Percentiles rank a stretch among this genome's conserved stretches.
Conservation (phyloP, 2,888 invertebrate species). For the Parnassius smintheus region DNA sequence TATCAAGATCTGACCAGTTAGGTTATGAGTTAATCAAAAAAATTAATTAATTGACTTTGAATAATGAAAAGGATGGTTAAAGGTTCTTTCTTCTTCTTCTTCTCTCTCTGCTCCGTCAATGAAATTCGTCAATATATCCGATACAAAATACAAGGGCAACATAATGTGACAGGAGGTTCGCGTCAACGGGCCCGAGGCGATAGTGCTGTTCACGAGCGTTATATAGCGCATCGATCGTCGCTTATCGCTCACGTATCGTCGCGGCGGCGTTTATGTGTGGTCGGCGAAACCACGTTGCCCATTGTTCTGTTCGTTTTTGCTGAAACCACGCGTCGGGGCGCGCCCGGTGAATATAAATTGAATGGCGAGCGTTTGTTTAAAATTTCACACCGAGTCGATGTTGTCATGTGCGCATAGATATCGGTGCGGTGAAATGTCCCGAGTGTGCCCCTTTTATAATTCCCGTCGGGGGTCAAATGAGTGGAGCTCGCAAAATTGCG, state of each 20-base stretch:
- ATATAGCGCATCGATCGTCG: conserved; percentile 54
- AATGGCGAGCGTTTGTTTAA: conserved; percentile 56
- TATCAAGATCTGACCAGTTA: no score
- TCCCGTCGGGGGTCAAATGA: conserved; percentile 25
- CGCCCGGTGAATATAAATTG: conserved; percentile 59
- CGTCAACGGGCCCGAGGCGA: conserved; percentile 29
- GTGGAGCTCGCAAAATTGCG: conserved; percentile 21
- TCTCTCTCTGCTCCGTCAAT: background rate
- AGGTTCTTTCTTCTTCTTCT: no score
- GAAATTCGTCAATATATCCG: conserved; percentile 54
- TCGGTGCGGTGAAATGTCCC: conserved; percentile 33
- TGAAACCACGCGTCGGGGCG: conserved; percentile 46
- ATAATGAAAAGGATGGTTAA: no score
- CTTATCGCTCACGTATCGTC: conserved; percentile 51
- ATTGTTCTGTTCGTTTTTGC: conserved; percentile 51
- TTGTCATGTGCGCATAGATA: conserved; percentile 45
- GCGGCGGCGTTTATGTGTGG: conserved; percentile 36
- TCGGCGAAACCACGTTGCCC: conserved; percentile 34
- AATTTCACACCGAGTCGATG: conserved; percentile 50
- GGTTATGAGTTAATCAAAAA: no score
- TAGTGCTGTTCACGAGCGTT: conserved; percentile 17
- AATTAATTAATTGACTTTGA: no score
- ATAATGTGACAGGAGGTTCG: conserved; percentile 49
- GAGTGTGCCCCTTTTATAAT: conserved; percentile 31
- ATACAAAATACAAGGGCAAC: conserved; percentile 55